Conservation (phyloP, 2,113 vertebrate genomes). For the Pseudonaja textilis region DNA sequence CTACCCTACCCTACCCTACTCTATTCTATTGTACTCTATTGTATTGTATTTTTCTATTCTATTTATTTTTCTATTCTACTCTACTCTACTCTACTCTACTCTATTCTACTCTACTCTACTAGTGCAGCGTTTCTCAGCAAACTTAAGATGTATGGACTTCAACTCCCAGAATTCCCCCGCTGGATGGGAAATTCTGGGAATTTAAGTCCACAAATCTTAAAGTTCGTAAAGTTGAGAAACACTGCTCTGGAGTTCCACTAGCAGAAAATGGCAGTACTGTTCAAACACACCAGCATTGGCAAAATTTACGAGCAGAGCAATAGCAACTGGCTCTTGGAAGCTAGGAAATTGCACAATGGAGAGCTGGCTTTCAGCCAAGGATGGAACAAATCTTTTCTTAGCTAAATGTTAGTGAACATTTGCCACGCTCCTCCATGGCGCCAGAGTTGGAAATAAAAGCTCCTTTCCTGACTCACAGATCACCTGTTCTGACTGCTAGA, state of each 20-base stretch:
- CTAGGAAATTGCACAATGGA: not conserved
- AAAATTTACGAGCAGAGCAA: not conserved
- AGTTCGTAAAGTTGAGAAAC: not conserved
- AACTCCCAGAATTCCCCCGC: not conserved
- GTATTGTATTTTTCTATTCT: too few species aligned
- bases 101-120: fast-evolving
- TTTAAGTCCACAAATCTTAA: not conserved
- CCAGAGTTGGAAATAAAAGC: not conserved
- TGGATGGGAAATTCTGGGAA: not conserved
- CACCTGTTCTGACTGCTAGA: not conserved
- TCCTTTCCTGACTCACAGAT: not conserved
- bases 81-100: too few species aligned
- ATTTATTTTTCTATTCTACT: too few species aligned
- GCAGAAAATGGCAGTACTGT: not conserved
- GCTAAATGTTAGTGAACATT: not conserved
- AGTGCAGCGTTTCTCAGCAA: not conserved
- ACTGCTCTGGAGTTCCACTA: not conserved
- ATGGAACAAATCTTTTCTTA: not conserved
- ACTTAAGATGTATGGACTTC: not conserved
- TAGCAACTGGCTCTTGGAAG: not conserved
- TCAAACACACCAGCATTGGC: not conserved
- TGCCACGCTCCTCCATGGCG: not conserved
- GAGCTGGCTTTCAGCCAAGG: not conserved
- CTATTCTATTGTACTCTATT: too few species aligned
- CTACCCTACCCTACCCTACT: too few species aligned